These are phyloP conservation scores for Natrix natrix DNA, from an alignment of 2,797 vertebrate genomes.

Conservation along the genomic window DNA sequence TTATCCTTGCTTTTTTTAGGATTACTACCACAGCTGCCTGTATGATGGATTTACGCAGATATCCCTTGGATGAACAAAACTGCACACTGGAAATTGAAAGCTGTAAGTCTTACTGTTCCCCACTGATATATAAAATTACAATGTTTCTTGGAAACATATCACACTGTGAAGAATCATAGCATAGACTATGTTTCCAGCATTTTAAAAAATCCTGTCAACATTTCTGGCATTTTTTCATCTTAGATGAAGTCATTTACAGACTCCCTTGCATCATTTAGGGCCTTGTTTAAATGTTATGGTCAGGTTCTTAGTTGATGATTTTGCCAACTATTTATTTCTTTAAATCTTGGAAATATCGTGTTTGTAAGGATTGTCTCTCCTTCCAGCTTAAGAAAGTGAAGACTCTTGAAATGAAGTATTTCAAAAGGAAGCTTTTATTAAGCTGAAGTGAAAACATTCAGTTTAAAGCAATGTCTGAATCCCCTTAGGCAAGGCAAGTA, in stretches of 20 bases:
- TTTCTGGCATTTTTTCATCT: constrained; percentile 10
- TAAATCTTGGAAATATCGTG: constrained; percentile 5
- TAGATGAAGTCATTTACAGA: constrained; percentile 33
- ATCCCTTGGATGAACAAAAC: constrained; percentile 94
- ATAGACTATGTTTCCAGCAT: neutral
- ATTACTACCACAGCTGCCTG: constrained; percentile 95
- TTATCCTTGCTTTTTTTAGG: constrained; percentile 61
- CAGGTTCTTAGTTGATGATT: neutral
- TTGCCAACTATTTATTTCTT: neutral
- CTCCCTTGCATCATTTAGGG: neutral
- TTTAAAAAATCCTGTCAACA: constrained; percentile 7
- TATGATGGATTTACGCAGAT: constrained; percentile 95
- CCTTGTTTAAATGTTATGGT: neutral
- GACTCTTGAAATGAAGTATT: too few species aligned
- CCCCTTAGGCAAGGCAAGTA: too few species aligned
- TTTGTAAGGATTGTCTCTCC: neutral
- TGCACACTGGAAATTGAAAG: constrained; percentile 96
- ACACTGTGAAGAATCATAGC: neutral
- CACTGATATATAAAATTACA: neutral
- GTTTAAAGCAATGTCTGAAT: too few species aligned
- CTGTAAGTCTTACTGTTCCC: constrained; percentile 75
- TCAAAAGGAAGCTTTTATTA: too few species aligned
- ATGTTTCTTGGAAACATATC: neutral
- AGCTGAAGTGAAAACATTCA: too few species aligned
- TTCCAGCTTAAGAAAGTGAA: too few species aligned